A percentile compares a stretch with the other conserved stretches of the same genome.
Conservation (phyloP, 2,888 invertebrate species). For the Ornithoptera priamus region DNA sequence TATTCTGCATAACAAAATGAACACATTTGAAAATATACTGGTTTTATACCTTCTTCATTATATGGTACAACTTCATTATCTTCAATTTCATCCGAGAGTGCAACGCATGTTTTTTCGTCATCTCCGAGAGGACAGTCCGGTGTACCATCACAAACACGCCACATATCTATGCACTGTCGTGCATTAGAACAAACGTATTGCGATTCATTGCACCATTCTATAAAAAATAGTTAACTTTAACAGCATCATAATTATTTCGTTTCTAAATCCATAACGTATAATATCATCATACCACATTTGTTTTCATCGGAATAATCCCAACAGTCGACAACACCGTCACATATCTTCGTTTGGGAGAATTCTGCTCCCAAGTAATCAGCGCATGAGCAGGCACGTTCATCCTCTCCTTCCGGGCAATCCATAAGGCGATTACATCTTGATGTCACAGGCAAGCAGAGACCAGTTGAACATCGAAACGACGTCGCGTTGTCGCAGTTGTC, state of each 20-base stretch:
- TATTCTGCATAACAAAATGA: neutral
- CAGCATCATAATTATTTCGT: neutral
- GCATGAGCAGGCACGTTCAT: constrained; percentile 86
- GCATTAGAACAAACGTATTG: constrained; percentile 88
- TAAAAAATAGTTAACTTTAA: constrained; percentile 30
- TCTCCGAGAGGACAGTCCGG: constrained; percentile 87
- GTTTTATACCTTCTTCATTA: constrained; percentile 78
- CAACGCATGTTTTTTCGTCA: constrained; percentile 88
- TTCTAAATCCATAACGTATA: neutral
- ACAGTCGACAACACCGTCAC: constrained; percentile 89
- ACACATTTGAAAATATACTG: neutral
- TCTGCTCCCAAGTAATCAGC: constrained; percentile 87
- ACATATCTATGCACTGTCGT: constrained; percentile 83
- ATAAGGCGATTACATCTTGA: constrained; percentile 86
- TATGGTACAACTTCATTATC: constrained; percentile 81
- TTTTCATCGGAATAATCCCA: constrained; percentile 90
- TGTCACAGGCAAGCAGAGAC: constrained; percentile 82
- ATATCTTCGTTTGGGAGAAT: constrained; percentile 85
- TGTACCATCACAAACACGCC: constrained; percentile 84
- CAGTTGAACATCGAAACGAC: constrained; percentile 81
- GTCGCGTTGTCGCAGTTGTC: constrained; percentile 72
- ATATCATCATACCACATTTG: constrained; percentile 81
- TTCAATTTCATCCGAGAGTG: constrained; percentile 78
- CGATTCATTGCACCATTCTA: constrained; percentile 86
- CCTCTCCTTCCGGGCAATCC: constrained; percentile 85